Base-by-base conservation (phyloP, 1,140 invertebrate genomes). In the Octopus bimaculoides region DNA sequence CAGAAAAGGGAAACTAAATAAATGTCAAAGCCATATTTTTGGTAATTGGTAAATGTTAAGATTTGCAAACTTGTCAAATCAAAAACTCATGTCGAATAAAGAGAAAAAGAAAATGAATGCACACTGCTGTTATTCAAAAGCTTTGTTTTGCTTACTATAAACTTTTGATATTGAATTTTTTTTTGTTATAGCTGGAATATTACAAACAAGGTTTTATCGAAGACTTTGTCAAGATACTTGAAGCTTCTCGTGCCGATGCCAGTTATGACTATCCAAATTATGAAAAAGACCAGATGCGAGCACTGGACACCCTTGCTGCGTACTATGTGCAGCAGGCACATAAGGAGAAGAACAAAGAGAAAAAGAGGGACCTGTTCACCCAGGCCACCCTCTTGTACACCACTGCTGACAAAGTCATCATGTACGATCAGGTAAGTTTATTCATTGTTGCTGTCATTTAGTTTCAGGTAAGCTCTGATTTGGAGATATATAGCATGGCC, bases 341-440 rank as follows among this genome's bases (percentile, higher is more conserved):
- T 87, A 94, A 94, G 77, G 97, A 99, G 87, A 98, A 98, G 86
- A 95, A 96, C 81, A 98, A 98, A 87, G 97, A 99, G 83, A 96
- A 95, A 84, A 98, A 97, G 88, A 93, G 95, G 82, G 97, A 99
- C 84, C 92, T 98, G 4, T 99, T 99, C 87, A 96, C 95, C 20
- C 98, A 99, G 92, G 98, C 98, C 0, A 99, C 97, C 6, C 92
- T 97, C 66, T 89, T 99, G 2, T 99, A 99, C 88, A 99, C 97
- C 0, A 97, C 96, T 81, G 98, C 97, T 54, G 98, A 99, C 89
- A 99, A 99, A 92, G 99, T 99, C 88, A 98, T 98, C 84, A 99
- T 99, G 97, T 99, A 99, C 91, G 98, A 99, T 90, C 97, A 97
- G 93, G 95, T 95, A 92, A 26, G 83, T 75, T 54, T 71, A 41